These are phyloP conservation scores for Diplodus puntazzo DNA, from an alignment of 2,797 vertebrate genomes.

Conservation along the genomic window DNA sequence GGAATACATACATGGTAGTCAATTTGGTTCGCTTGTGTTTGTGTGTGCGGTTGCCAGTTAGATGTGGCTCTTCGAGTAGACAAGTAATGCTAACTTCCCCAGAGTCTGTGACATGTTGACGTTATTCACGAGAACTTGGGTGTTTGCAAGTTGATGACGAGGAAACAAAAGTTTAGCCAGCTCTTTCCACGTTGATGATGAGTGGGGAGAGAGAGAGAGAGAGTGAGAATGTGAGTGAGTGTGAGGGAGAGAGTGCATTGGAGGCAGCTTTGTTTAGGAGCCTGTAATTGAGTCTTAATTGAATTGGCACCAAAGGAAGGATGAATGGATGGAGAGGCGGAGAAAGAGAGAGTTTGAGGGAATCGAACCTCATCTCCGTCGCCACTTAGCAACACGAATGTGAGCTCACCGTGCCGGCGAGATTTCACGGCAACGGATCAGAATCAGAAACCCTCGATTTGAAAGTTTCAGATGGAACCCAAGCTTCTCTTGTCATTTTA, in stretches of 20 bases:
- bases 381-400: slow-evolving; percentile 66
- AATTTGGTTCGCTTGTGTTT: slow-evolving; percentile 30
- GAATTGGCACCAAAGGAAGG: slow-evolving; percentile 82
- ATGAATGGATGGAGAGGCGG: slow-evolving; percentile 67
- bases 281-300: slow-evolving; percentile 90
- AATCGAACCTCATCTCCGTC: slow-evolving; percentile 69
- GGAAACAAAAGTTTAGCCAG: slow-evolving; percentile 65
- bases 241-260: slow-evolving; percentile 33
- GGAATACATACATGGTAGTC: slow-evolving; percentile 57
- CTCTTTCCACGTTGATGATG: slow-evolving; percentile 41
- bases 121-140: slow-evolving; percentile 61
- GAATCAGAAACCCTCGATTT: slow-evolving; percentile 61
- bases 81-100: slow-evolving; percentile 43
- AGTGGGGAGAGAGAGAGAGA: slow-evolving; percentile 6
- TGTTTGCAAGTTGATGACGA: slow-evolving; percentile 54
- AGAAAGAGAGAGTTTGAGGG: slow-evolving; percentile 56
- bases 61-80: slow-evolving; percentile 39
- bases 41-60: slow-evolving; percentile 20
- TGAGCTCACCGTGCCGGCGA: slow-evolving; percentile 38
- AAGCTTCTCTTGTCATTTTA: slow-evolving; percentile 71
- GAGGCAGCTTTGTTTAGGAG: slow-evolving; percentile 81
- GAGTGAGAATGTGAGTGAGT: slow-evolving; percentile 2
- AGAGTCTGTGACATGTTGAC: slow-evolving; percentile 55
- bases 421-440: slow-evolving; percentile 70
- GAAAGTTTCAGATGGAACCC: slow-evolving; percentile 69